Evolutionary conservation across 2,113 vertebrate genomes (phyloP).

Genomic region (Eidolon helvum): DNA sequence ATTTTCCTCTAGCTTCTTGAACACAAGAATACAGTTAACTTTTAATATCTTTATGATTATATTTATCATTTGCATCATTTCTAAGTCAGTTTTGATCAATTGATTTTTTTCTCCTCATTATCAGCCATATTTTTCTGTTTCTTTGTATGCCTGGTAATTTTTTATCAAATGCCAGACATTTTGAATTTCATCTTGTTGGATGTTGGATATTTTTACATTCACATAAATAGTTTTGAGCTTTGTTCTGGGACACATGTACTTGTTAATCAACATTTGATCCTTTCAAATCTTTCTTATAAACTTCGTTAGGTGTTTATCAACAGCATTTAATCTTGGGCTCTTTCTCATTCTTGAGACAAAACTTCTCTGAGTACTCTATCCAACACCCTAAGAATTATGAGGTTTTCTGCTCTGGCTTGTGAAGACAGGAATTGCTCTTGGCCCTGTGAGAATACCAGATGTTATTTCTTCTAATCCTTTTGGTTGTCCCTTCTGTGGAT

Average conservation of each 20-base stretch:
- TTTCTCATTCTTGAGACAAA: neutral
- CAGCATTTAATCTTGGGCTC: neutral
- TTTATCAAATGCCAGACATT: neutral
- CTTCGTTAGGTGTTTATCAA: neutral
- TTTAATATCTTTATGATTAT: neutral
- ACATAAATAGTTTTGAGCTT: neutral
- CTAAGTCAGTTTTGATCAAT: neutral
- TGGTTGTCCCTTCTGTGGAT: neutral
- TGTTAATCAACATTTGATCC: neutral
- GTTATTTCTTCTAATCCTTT: neutral
- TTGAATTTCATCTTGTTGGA: neutral
- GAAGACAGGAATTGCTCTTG: neutral
- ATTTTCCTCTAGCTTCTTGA: neutral
- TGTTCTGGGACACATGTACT: neutral
- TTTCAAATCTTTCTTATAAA: neutral
- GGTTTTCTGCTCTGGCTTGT: neutral
- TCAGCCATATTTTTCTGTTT: neutral
- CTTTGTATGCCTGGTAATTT: neutral
- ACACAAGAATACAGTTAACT: neutral
- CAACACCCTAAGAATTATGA: neutral
- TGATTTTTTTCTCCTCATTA: neutral
- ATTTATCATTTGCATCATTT: neutral
- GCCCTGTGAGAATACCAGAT: neutral
- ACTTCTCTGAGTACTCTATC: neutral
- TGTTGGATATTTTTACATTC: slow-evolving; percentile 11